These are phyloP conservation scores for Polyploca ridens DNA, from an alignment of 2,888 invertebrate genomes.

Conservation along the genomic window DNA sequence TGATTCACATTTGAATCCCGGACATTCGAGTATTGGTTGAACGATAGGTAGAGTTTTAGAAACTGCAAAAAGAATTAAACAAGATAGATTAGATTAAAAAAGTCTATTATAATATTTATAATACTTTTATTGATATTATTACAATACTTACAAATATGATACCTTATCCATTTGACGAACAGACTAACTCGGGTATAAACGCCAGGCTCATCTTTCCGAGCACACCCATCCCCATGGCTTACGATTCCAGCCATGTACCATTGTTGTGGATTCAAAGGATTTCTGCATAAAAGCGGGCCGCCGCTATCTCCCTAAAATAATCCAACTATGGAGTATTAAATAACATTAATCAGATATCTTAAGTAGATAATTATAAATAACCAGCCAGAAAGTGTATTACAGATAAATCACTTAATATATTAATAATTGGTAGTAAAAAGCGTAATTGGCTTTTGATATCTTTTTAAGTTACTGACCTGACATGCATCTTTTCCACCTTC, in stretches of 20 bases:
- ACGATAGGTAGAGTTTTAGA: slow-evolving; percentile 72
- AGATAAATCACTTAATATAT: too few relatives aligned
- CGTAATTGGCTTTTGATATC: too few relatives aligned
- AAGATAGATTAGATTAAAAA: too few relatives aligned
- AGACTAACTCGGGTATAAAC: slow-evolving; percentile 92
- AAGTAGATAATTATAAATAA: background rate
- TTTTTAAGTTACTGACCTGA: slow-evolving; percentile 74
- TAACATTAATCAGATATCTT: background rate
- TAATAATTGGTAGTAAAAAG: too few relatives aligned
- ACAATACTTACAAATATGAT: slow-evolving; percentile 82
- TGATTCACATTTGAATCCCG: slow-evolving; percentile 88
- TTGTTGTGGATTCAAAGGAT: slow-evolving; percentile 86
- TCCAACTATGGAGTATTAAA: slow-evolving; percentile 10
- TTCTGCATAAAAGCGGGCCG: slow-evolving; percentile 92
- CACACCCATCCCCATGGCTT: slow-evolving; percentile 95
- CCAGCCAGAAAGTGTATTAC: background rate
- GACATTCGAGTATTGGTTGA: slow-evolving; percentile 86
- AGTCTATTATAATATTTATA: background rate
- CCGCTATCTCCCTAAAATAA: slow-evolving; percentile 90
- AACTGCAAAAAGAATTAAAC: slow-evolving; percentile 58
- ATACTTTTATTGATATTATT: background rate
- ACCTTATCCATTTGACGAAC: slow-evolving; percentile 90
- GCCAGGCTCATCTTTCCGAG: slow-evolving; percentile 90
- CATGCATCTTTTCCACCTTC: slow-evolving; percentile 94
- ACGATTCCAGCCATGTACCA: slow-evolving; percentile 94